Evolutionary conservation across 53 echinoderm and acorn worm species (phyloP), one percentile per base, ranked within the genome.

Genomic region (Crossaster papposus): DNA sequence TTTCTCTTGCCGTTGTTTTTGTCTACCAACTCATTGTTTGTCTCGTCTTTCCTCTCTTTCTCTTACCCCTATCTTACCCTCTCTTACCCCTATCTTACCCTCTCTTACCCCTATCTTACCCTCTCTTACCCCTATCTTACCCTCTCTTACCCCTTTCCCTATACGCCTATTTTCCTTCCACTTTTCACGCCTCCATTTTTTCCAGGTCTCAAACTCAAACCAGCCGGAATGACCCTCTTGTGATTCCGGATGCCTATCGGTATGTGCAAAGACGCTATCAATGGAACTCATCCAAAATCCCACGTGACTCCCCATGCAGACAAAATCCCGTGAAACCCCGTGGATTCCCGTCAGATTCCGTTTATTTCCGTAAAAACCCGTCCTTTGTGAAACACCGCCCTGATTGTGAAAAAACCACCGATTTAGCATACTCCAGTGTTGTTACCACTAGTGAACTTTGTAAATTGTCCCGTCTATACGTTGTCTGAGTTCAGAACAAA

Each of bases 201-300:
- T 89, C 80, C 79, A 89, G 65, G 68, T 68, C 35, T 34, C 54
- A 68, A 86, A 36, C 75, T 36, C 77, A 87, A 75, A 20, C 37
- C 13, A 62, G 75, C 87, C 87, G 87, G 77, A 33, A 12, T 55
- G 87, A 87, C 36, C 87, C 87, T 37, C 75, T 87, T 34, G 77
- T 76, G 75, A 51, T 87, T 54, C 77, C 87, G 35, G 87, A 87
- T 36, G 87, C 87, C 75, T 87, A 87, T 87, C 87, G 87, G 87
- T 87, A 87, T 87, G 87, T 87, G 87, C 77, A 55, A 75, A 55
- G 76, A 34, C 28, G 54, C 51, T 72, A 15, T 22, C 33, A 63
- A 4, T 52, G 72, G 53, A 8, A 76, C 62, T 33, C 75, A 28
- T 32, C 36, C 23, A 54, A 77, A 44, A 44, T 44, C 17, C 64